A percentile compares a stretch with the other conserved stretches of the same genome.
Evolutionary conservation across 2,888 invertebrate species (phyloP).

Genomic region (Harmothoe impar): DNA sequence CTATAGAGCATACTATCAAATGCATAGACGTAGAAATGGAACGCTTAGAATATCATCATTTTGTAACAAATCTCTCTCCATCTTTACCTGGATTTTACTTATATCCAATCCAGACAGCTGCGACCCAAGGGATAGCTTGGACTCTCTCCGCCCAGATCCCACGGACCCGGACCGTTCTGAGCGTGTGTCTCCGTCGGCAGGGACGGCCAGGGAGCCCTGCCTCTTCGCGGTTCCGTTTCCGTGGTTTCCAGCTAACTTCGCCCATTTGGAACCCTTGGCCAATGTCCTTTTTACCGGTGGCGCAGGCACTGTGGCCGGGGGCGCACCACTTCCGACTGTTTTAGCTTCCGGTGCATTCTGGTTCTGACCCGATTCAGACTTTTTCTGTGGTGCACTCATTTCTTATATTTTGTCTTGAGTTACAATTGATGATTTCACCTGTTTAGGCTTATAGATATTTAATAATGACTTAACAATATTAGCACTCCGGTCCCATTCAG

Average conservation of each 20-base stretch:
- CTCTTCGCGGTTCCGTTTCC: conserved; percentile 17
- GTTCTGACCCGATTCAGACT: conserved; percentile 21
- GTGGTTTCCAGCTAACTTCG: background rate
- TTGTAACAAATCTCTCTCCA: no score
- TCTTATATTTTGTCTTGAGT: background rate
- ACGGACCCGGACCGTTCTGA: conserved; percentile 11
- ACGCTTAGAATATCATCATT: no score
- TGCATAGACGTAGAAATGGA: no score
- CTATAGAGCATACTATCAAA: no score
- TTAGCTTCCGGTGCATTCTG: conserved; percentile 34
- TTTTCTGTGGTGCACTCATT: conserved; percentile 45
- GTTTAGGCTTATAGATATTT: background rate
- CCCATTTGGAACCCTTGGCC: conserved; percentile 5
- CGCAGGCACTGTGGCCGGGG: background rate
- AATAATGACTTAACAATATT: background rate
- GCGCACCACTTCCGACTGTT: background rate
- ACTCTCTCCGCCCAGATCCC: background rate
- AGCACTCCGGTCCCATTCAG: background rate
- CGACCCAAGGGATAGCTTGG: conserved; percentile 29
- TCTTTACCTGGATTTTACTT: conserved; percentile 33
- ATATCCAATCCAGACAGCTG: conserved; percentile 20
- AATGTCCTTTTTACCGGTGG: background rate
- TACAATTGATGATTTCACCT: background rate
- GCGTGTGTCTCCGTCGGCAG: background rate
- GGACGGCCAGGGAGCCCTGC: conserved; percentile 25